Base-by-base conservation (phyloP, 2,888 invertebrate species). In the Leucophenga montana region DNA sequence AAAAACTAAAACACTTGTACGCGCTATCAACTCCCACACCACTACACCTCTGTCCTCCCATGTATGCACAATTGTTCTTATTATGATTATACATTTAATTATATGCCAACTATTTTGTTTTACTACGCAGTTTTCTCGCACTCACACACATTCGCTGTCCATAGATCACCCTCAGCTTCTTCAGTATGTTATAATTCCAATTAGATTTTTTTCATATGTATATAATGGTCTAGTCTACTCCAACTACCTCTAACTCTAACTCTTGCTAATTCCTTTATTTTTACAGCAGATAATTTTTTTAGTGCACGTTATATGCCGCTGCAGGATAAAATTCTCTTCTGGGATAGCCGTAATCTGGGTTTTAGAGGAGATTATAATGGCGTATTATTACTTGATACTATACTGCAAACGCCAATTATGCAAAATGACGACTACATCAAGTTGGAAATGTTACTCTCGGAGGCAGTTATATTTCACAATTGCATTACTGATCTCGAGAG, bases 361-460 rank as follows among this genome's bases (percentile, higher is more conserved):
- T 93, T 96, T 73, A 92, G 97, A 72, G 94, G 95, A 69, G 97
- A 97, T 89, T 95, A 97, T 88, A 97, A 96, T 90, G 97, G 97
- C 73, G 95, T 97, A 68, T 90, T 97, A 67, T 90, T 97, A 70
- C 90, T 97, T 80, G 96, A 97, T 86, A 96, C 97, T 66, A 94
- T 96, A 82, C 90, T 97, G 71, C 97, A 97, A 89, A 93, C 94
- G 73, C 94, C 95, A 66, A 91, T 96, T 73, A 90, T 91, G 66
- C 92, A 93, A 80, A 91, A 93, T 66, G 95, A 95, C 82, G 95
- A 95, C 85, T 89, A 92, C 80, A 93, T 97, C 78, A 94, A 93
- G 87, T 90, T 97, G 78, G 97, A 97, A 89, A 91, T 97, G 77
- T 92, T 96, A 68, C 90, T 96, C 70, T 95, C 96, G 22, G 97